phyloP scores from a whole-genome alignment of 2,888 invertebrate genomes.

The Drosophila eohydei region DNA sequence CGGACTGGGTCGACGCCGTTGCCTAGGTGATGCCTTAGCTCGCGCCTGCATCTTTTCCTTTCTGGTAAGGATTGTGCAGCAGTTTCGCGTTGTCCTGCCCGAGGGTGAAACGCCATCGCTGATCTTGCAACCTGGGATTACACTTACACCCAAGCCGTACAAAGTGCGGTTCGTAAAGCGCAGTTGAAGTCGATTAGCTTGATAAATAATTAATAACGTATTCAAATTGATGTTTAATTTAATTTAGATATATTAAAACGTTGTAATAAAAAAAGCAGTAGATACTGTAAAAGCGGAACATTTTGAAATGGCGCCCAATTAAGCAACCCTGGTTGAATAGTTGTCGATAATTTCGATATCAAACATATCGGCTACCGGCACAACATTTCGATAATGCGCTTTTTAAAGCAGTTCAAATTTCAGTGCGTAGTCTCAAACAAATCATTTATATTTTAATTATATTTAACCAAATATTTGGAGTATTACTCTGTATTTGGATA shows the following conservation, averaged over 20 bases:
- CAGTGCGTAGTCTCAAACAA: neutral
- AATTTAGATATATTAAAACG: constrained; percentile 1
- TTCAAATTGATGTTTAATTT: neutral
- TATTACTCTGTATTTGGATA: neutral
- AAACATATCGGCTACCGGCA: neutral
- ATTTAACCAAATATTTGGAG: neutral
- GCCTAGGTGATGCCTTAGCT: constrained; percentile 88
- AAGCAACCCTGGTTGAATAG: neutral
- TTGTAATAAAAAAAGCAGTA: constrained; percentile 17
- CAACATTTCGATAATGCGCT: neutral
- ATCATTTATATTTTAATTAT: neutral
- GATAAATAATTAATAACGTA: neutral
- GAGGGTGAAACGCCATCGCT: constrained; percentile 84
- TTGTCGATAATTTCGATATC: neutral
- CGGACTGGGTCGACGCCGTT: constrained; percentile 87
- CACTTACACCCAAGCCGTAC: constrained; percentile 87
- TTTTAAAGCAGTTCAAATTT: neutral
- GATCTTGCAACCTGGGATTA: constrained; percentile 86
- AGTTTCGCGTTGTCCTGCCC: constrained; percentile 85
- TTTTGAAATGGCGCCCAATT: neutral
- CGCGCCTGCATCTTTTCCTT: constrained; percentile 87
- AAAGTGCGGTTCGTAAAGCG: constrained; percentile 83
- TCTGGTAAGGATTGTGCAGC: constrained; percentile 87
- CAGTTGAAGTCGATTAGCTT: neutral
- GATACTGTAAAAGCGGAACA: neutral